Evolutionary conservation across 2,797 vertebrate species (phyloP).

Genomic region (Benthosema pterotum): DNA sequence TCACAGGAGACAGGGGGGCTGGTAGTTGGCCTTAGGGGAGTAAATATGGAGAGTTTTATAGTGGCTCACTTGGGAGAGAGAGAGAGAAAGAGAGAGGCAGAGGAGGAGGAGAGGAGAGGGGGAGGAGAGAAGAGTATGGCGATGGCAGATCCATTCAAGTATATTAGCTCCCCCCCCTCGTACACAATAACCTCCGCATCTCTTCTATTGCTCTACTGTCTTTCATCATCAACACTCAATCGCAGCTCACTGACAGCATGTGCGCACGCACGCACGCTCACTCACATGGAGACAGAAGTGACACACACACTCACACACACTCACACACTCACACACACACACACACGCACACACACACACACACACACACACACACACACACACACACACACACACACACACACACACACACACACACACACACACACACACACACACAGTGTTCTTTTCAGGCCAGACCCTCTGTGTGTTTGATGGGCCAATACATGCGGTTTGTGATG

Average conservation of each 20-base stretch:
- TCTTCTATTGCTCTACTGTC: conserved; percentile 72
- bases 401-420: conserved; percentile 11
- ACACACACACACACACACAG: conserved; percentile 47
- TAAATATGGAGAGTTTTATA: conserved; percentile 84
- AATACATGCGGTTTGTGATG: conserved; percentile 76
- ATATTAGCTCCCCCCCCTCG: conserved; percentile 69
- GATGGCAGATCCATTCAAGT: conserved; percentile 80
- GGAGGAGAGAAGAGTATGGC: conserved; percentile 61
- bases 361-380: conserved; percentile 17
- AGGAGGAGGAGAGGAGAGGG: conserved; percentile 56
- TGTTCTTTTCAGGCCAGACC: conserved; percentile 63
- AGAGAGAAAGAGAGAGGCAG: conserved; percentile 53
- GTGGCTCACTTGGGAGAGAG: conserved; percentile 75
- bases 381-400: conserved; percentile 2
- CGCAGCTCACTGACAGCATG: conserved; percentile 64
- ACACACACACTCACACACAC: background rate
- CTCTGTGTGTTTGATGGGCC: conserved; percentile 77
- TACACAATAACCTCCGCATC: conserved; percentile 75
- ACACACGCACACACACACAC: conserved; percentile 55
- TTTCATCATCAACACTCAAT: conserved; percentile 77
- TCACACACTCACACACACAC: conserved; percentile 25
- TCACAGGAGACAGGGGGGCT: conserved; percentile 80
- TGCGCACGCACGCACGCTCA: conserved; percentile 18
- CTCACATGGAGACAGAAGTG: background rate
- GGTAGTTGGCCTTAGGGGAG: conserved; percentile 81